These are phyloP conservation scores for Staurois parvus DNA, from an alignment of 2,797 vertebrate genomes.

Conservation along the genomic window DNA sequence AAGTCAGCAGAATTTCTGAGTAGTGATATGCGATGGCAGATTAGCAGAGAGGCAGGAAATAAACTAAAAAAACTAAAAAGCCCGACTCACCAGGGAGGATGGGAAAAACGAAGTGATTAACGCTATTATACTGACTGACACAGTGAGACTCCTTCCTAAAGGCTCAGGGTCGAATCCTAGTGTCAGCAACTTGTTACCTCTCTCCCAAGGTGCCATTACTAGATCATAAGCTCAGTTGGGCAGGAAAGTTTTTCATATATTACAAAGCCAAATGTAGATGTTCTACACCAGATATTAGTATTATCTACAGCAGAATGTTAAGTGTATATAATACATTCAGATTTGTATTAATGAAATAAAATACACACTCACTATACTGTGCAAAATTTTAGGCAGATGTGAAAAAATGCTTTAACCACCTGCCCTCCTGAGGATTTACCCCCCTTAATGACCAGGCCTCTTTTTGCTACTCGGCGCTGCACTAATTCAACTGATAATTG, in stretches of 20 bases:
- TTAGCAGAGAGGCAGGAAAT: neutral
- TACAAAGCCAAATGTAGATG: no score
- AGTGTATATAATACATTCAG: no score
- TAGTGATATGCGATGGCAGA: neutral
- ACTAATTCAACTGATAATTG: no score
- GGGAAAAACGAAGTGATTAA: neutral
- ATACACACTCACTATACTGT: no score
- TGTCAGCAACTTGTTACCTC: neutral
- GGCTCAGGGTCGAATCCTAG: neutral
- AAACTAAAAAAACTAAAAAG: neutral
- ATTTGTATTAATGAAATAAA: no score
- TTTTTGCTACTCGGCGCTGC: no score
- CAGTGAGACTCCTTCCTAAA: neutral
- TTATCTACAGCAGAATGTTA: no score
- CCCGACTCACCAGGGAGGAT: neutral
- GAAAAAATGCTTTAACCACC: no score
- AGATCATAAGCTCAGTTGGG: neutral
- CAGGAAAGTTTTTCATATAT: neutral
- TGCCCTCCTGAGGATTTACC: no score
- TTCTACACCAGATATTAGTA: no score
- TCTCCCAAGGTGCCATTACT: neutral
- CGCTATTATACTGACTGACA: neutral
- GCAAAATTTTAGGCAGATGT: no score
- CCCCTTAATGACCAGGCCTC: no score
- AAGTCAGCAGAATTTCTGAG: neutral